Conservation (phyloP, 2,888 invertebrate species). For the Lepidonotus clava region DNA sequence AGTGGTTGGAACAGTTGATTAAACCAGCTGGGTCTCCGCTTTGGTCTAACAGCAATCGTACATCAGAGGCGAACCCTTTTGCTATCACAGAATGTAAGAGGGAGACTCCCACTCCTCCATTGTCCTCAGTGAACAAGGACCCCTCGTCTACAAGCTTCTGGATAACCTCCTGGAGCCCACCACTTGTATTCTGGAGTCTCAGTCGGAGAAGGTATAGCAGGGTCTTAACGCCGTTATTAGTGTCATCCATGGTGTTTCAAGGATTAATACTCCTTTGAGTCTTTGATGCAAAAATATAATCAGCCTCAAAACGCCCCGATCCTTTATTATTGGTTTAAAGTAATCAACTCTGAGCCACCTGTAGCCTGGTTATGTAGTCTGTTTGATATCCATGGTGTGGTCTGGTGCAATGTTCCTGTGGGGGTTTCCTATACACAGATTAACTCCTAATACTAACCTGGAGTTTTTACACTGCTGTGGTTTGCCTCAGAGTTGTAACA, state of each 20-base stretch:
- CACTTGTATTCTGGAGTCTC: neutral
- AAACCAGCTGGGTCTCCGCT: neutral
- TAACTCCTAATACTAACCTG: no score
- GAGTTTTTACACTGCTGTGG: no score
- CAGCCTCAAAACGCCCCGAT: no score
- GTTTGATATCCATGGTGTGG: no score
- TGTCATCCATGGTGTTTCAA: conserved; percentile 23
- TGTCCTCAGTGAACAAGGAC: neutral
- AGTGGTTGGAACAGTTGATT: neutral
- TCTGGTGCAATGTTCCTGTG: no score
- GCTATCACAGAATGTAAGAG: neutral
- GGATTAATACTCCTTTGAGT: neutral
- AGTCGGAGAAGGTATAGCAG: neutral
- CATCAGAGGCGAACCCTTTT: neutral
- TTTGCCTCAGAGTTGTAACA: no score
- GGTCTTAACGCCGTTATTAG: conserved; percentile 7
- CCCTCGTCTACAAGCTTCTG: conserved; percentile 19
- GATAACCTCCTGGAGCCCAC: neutral
- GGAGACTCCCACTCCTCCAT: neutral
- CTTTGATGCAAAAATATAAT: neutral
- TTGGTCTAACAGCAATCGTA: neutral
- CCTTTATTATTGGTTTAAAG: no score
- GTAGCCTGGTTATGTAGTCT: no score
- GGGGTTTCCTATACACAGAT: no score
- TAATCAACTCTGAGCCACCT: no score